Conservation (phyloP, 2,797 vertebrate genomes). For the Tiaroga cobitis region DNA sequence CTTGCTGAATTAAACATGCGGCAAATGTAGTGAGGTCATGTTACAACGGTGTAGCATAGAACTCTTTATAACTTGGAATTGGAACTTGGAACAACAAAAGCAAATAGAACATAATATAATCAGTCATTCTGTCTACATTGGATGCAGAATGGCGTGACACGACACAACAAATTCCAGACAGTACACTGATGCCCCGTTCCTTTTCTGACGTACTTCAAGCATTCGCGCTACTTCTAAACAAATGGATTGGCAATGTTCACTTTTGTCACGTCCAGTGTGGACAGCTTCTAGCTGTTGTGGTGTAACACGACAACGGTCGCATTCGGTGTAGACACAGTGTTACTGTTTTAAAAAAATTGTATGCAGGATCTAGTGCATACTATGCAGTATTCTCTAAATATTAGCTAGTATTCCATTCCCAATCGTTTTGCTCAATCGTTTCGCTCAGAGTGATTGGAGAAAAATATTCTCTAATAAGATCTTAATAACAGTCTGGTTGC, state of each 20-base stretch:
- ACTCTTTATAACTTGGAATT: background rate
- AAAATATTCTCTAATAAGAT: conserved; percentile 8
- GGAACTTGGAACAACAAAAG: background rate
- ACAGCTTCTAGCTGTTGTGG: no score
- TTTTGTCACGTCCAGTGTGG: no score
- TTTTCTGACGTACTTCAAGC: background rate
- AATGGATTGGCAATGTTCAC: no score
- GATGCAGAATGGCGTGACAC: fast-evolving
- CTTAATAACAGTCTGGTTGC: conserved; percentile 24
- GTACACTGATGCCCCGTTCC: background rate
- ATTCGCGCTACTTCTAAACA: no score
- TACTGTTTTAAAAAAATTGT: no score
- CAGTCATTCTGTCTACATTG: background rate
- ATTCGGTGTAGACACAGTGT: no score
- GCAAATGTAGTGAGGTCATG: background rate
- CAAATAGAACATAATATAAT: background rate
- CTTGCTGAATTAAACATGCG: background rate
- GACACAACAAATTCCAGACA: background rate
- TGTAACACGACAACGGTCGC: no score
- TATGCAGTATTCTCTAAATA: background rate
- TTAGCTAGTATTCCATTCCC: background rate
- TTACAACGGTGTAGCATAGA: background rate
- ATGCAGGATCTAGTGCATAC: background rate
- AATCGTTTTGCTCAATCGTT: background rate
- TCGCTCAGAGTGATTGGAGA: background rate